These are phyloP conservation scores for Pao palembangensis DNA, from an alignment of 2,113 vertebrate species.

Conservation along the genomic window DNA sequence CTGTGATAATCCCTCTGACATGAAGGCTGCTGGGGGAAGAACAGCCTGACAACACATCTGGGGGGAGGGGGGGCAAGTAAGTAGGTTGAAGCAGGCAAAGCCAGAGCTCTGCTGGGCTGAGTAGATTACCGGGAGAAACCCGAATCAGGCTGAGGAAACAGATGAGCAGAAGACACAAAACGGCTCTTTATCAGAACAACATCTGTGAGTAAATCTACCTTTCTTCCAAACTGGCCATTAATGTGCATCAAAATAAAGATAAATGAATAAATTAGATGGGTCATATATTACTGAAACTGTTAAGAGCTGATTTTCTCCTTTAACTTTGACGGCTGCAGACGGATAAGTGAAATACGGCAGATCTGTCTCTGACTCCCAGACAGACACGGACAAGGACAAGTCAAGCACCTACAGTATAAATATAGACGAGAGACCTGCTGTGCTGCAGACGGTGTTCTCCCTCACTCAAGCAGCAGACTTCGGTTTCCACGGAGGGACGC, in stretches of 20 bases:
- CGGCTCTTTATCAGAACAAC: background rate
- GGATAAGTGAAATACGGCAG: constrained; percentile 52
- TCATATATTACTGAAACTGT: background rate
- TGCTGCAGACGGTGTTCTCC: constrained; percentile 37
- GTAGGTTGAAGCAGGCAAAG: constrained; percentile 61
- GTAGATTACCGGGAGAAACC: constrained; percentile 59
- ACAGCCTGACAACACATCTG: constrained; percentile 65
- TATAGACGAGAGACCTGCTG: constrained; percentile 46
- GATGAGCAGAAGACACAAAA: constrained; percentile 20
- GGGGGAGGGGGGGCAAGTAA: constrained; percentile 48
- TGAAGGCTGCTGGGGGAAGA: constrained; percentile 39
- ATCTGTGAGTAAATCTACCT: constrained; percentile 38
- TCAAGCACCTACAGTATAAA: constrained; percentile 48
- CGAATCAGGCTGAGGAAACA: constrained; percentile 42
- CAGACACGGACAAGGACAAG: constrained; percentile 48
- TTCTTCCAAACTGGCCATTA: no score
- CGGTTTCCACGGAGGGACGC: constrained; percentile 19
- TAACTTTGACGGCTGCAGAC: constrained; percentile 20
- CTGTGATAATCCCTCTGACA: constrained; percentile 61
- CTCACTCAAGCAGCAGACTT: constrained; percentile 41
- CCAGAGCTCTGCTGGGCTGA: constrained; percentile 47
- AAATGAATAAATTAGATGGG: background rate
- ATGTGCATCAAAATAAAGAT: background rate
- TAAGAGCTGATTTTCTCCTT: constrained; percentile 11
- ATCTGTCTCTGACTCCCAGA: constrained; percentile 27